Evolutionary conservation across 2,113 vertebrate genomes (phyloP), one percentile per base, ranked within the genome.

Genomic region (Cinclus cinclus): DNA sequence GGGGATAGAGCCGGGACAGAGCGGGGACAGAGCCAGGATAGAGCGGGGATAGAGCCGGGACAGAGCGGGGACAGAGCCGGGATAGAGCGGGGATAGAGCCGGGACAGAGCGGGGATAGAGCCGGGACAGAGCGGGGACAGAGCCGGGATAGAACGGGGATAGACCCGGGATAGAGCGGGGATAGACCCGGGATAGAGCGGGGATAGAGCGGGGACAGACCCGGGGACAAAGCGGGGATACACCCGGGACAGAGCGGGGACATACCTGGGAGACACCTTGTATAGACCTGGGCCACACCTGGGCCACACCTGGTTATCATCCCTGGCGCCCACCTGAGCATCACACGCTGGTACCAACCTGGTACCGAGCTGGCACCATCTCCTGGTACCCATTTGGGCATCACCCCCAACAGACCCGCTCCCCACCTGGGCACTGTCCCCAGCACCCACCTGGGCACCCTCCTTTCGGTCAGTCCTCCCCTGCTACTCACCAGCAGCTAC

Each of bases 1-100:
- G 6, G 47, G 47, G 65, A 35, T 0, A 68, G 24, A 8, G 6
- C 11, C 1, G 24, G 46, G n/a, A 49, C 0, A 44, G 7, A 6
- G 1, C 41, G 44, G 44, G 44, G 44, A 44, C 16, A 46, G 44
- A 8, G 44, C 3, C 11, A 15, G 59, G 59, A 62, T 2, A 39
- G 24, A 8, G 4, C 17, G 41, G 18, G 31, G 70, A 52, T 3
- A 28, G 21, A 77, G 0, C 5, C 13, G 55, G 55, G 31, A 55
- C 2, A 33, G 15, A 53, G 2, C 21, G 0, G n/a, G n/a, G n/a
- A n/a, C n/a, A n/a, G n/a, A n/a, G n/a, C n/a, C n/a, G n/a, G n/a
- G n/a, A n/a, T n/a, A n/a, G n/a, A n/a, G n/a, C n/a, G n/a, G n/a
- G n/a, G n/a, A n/a, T n/a, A 42, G 41, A 42, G 14, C 42, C 15